phyloP scores from a whole-genome alignment of 92 coral and sea anemone species.

The Zoanthus sociatus region DNA sequence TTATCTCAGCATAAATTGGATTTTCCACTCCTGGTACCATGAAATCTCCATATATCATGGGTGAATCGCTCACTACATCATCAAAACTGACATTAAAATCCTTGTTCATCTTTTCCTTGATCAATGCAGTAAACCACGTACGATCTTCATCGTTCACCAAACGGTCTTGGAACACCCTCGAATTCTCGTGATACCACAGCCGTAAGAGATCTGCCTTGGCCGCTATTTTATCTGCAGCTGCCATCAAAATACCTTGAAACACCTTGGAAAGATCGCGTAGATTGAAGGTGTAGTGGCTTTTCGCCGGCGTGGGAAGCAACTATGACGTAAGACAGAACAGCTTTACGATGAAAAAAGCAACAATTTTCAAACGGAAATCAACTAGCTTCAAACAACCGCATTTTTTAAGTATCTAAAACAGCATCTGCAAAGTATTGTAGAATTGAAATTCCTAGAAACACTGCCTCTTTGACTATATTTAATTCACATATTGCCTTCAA shows the following conservation, averaged over 20 bases:
- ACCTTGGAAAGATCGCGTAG: constrained; percentile 98
- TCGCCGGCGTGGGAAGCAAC: constrained; percentile 98
- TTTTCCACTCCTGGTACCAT: constrained; percentile 95
- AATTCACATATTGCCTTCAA: no score
- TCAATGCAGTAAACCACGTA: constrained; percentile 87
- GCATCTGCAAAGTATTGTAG: no score
- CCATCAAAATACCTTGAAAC: constrained; percentile 98
- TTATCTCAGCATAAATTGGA: constrained; percentile 82
- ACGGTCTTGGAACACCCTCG: constrained; percentile 97
- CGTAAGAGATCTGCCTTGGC: constrained; percentile 83
- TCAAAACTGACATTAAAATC: constrained; percentile 81
- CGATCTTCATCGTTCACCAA: constrained; percentile 95
- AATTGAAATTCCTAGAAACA: no score
- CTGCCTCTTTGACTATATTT: no score
- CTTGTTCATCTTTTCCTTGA: constrained; percentile 86
- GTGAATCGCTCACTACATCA: constrained; percentile 88
- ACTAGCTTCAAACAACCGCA: no score
- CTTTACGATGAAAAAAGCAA: background rate
- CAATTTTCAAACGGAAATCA: background rate
- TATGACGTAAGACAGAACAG: constrained; percentile 12
- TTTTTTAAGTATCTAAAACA: no score
- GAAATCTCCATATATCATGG: constrained; percentile 98
- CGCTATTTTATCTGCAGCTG: constrained; percentile 82
- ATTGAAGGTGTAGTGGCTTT: constrained; percentile 99
- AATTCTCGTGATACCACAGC: constrained; percentile 97